These are phyloP conservation scores for Julus scanicus DNA, from an alignment of 2,888 invertebrate genomes.

Conservation along the genomic window DNA sequence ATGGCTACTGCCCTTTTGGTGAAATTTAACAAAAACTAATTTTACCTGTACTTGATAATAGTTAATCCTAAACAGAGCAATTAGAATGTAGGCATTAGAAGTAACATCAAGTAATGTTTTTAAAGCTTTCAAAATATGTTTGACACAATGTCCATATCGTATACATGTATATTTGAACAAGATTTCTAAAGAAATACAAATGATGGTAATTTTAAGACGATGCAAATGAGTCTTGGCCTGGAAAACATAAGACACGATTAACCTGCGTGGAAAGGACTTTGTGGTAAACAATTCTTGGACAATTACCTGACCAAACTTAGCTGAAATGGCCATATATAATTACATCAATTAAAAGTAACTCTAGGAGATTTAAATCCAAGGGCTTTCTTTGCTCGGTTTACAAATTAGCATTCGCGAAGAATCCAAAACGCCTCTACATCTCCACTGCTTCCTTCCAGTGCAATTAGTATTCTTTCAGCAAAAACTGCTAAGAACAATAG, in stretches of 20 bases:
- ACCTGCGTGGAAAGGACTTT: not conserved
- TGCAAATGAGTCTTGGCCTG: no score
- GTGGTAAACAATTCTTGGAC: not conserved
- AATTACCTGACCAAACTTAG: not conserved
- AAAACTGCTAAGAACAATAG: not conserved
- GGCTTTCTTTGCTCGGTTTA: not conserved
- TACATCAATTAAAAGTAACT: conserved; percentile 6
- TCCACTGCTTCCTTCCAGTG: not conserved
- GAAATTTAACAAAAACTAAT: no score
- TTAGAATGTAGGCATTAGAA: no score
- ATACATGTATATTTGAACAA: no score
- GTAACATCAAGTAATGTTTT: no score
- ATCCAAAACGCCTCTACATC: not conserved
- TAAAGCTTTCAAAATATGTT: no score
- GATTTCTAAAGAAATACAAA: no score
- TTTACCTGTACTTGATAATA: no score
- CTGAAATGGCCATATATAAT: not conserved
- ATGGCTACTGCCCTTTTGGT: no score
- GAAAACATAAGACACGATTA: not conserved
- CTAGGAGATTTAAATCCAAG: not conserved
- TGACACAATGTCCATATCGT: no score
- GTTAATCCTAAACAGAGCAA: no score
- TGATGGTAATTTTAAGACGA: not conserved
- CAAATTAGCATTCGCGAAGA: not conserved
- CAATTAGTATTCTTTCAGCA: conserved; percentile 20